These are phyloP conservation scores for Centropus unirufus DNA, from an alignment of 2,113 vertebrate species.

Conservation along the genomic window DNA sequence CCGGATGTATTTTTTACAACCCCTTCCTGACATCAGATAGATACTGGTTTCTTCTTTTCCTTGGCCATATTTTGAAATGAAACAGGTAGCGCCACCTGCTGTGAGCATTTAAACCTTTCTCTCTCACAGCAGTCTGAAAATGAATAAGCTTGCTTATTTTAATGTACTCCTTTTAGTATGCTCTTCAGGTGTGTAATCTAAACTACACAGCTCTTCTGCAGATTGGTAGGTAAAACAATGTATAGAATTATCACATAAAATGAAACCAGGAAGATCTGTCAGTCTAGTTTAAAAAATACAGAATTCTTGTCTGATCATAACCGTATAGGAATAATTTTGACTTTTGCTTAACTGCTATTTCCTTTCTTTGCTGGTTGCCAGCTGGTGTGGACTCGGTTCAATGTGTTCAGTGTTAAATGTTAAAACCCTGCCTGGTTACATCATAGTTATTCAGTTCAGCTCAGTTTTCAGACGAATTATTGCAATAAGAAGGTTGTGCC, in stretches of 20 bases:
- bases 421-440: constrained; percentile 28
- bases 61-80: constrained; percentile 23
- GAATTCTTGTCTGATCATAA: not conserved
- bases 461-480: constrained; percentile 55
- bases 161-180: not conserved
- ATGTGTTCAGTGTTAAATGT: constrained; percentile 55
- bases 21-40: not conserved
- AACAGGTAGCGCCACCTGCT: constrained; percentile 41
- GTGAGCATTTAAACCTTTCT: constrained; percentile 33
- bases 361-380: constrained; percentile 20
- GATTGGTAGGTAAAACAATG: not conserved
- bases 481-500: constrained; percentile 29
- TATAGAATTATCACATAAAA: not conserved
- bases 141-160: constrained; percentile 49
- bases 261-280: not conserved
- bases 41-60: constrained; percentile 4
- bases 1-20: not conserved
- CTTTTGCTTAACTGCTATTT: constrained; percentile 23
- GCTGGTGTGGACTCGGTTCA: constrained; percentile 53
- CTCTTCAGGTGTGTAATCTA: not conserved
- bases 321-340: not conserved
- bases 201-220: not conserved
- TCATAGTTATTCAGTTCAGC: constrained; percentile 45
- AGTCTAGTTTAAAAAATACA: not conserved
- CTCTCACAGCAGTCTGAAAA: not conserved